Conservation (phyloP, 2,888 invertebrate species). For the Heliconius aoede region DNA sequence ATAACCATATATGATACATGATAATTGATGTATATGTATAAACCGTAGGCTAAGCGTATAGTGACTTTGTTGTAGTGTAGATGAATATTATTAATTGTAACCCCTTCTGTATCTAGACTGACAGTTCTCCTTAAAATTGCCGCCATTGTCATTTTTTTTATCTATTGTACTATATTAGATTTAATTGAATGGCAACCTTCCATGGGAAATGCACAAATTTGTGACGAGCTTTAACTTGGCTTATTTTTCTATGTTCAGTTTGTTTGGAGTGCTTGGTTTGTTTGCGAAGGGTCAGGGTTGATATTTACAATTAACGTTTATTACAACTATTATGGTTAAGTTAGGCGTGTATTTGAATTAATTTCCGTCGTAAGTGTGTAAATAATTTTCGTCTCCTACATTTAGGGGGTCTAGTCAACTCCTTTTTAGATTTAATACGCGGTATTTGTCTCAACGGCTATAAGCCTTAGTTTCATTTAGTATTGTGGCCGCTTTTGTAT, state of each 20-base stretch:
- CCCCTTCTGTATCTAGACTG: constrained; percentile 70
- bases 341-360: constrained; percentile 70
- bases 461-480: constrained; percentile 65
- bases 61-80: constrained; percentile 70
- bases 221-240: constrained; percentile 62
- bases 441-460: constrained; percentile 53
- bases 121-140: constrained; percentile 54
- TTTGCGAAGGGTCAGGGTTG: constrained; percentile 30
- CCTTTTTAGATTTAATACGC: constrained; percentile 54
- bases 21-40: constrained; percentile 67
- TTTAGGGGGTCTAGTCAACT: constrained; percentile 78
- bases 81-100: constrained; percentile 57
- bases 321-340: constrained; percentile 54
- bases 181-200: constrained; percentile 66
- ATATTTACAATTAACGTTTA: constrained; percentile 26
- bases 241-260: constrained; percentile 69
- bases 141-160: constrained; percentile 60
- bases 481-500: constrained; percentile 65
- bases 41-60: constrained; percentile 71
- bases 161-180: constrained; percentile 63
- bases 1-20: constrained; percentile 63
- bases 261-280: constrained; percentile 24
- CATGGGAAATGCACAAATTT: constrained; percentile 76
- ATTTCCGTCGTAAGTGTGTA: constrained; percentile 68
- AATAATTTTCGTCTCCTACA: constrained; percentile 65